Base-by-base conservation (phyloP, 1,140 invertebrate genomes). In the Diorhabda elongata region DNA sequence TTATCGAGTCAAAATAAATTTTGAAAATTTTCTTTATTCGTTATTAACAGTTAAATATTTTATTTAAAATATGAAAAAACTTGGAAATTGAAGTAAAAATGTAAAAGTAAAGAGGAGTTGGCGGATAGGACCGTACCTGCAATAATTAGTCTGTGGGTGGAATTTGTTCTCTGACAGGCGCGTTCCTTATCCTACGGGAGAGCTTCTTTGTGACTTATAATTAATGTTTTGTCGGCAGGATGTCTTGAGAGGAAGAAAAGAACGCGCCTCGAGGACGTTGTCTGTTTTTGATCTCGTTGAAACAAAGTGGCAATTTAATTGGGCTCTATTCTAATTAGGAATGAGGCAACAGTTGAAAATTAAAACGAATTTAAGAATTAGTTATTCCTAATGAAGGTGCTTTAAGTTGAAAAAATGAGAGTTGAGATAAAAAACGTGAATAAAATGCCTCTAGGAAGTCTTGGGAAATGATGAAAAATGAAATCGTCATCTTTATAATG, bases 71-170 rank as follows among this genome's bases (percentile, higher is more conserved):
- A 26, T 26, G 26, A 26, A 26, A 11, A 26, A 26, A 26, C 26
- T 26, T 26, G 26, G 26, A 26, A 26, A 26, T 26, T 26, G 26
- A 26, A 26, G 26, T 26, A 1, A 26, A 26, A 26, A 26, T 26
- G 26, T 26, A 26, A 26, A 52, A n/a, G 47, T 52, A 6, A 62
- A 62, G 43, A 9, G 61, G 7, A 44, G 6, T 44, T 26, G 44
- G 61, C 44, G 61, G 42, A 44, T 42, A 43, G 58, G 61, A 43
- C 61, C n/a, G 7, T 62, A 62, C 61, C 61, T 62, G 61, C 44
- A 62, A 43, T 62, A 62, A 62, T 62, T 62, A 62, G 61, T 62
- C 43, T n/a, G 61, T 44, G 61, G 61, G 61, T n/a, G 61, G 61
- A 62, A 62, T 42, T 62, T 62, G 44, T 62, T 9, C 61, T 44